phyloP scores from a whole-genome alignment of 2,113 vertebrate genomes.

The Corythaixoides concolor region DNA sequence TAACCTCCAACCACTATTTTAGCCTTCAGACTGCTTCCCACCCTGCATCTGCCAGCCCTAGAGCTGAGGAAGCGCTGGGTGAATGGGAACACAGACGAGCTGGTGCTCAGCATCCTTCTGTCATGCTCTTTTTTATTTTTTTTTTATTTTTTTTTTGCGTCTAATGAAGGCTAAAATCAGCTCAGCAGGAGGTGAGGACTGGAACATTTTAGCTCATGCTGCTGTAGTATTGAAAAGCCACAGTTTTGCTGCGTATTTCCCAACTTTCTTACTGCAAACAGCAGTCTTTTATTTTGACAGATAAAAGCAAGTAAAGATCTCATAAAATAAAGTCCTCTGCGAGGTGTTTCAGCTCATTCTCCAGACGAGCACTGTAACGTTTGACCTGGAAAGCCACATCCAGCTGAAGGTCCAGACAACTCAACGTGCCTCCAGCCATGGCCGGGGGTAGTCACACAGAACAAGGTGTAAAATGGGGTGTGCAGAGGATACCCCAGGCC shows the following conservation, averaged over 20 bases:
- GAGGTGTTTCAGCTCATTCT: background rate
- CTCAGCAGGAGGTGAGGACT: constrained; percentile 5
- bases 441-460: fast-evolving
- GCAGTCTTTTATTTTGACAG: background rate
- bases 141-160: no score
- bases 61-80: background rate
- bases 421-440: background rate
- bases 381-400: background rate
- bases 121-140: fast-evolving
- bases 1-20: background rate
- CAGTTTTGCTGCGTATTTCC: background rate
- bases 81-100: background rate
- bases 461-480: fast-evolving
- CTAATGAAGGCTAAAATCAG: constrained; percentile 14
- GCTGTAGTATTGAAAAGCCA: background rate
- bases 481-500: background rate
- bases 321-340: background rate
- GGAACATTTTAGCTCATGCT: constrained; percentile 16
- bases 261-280: background rate
- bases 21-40: background rate
- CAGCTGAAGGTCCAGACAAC: background rate
- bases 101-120: background rate
- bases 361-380: background rate
- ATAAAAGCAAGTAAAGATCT: background rate
- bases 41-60: background rate